Evolutionary conservation across 2,888 invertebrate genomes (phyloP).

Genomic region (Pelosia muscerda): DNA sequence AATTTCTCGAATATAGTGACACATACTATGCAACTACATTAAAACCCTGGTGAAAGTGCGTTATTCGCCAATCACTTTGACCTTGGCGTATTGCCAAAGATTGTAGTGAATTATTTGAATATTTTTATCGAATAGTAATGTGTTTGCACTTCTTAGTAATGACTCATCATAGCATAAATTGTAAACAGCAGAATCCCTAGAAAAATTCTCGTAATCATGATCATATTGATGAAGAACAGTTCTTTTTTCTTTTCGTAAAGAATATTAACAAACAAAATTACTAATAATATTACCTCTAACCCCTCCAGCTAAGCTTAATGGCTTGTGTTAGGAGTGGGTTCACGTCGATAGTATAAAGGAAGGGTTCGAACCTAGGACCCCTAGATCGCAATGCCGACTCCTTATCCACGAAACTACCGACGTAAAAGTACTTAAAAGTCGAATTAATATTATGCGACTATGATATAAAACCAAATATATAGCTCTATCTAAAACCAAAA

Average conservation of each 20-base stretch:
- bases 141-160: background rate
- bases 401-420: too few relatives aligned
- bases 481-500: too few relatives aligned
- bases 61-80: background rate
- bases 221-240: background rate
- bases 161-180: background rate
- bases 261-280: too few relatives aligned
- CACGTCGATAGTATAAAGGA: too few relatives aligned
- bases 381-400: too few relatives aligned
- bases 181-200: background rate
- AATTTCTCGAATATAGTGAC: constrained; percentile 11
- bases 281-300: too few relatives aligned
- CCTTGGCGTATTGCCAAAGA: constrained; percentile 16
- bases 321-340: too few relatives aligned
- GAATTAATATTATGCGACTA: background rate
- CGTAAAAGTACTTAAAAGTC: background rate
- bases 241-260: too few relatives aligned
- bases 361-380: too few relatives aligned
- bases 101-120: background rate
- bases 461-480: too few relatives aligned
- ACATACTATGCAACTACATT: constrained; percentile 28
- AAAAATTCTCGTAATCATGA: background rate
- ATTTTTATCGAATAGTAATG: background rate
- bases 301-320: too few relatives aligned
- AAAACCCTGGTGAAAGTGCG: constrained; percentile 62